These are phyloP conservation scores for Tricholauxania praeusta DNA, from an alignment of 2,888 invertebrate species.

Conservation along the genomic window DNA sequence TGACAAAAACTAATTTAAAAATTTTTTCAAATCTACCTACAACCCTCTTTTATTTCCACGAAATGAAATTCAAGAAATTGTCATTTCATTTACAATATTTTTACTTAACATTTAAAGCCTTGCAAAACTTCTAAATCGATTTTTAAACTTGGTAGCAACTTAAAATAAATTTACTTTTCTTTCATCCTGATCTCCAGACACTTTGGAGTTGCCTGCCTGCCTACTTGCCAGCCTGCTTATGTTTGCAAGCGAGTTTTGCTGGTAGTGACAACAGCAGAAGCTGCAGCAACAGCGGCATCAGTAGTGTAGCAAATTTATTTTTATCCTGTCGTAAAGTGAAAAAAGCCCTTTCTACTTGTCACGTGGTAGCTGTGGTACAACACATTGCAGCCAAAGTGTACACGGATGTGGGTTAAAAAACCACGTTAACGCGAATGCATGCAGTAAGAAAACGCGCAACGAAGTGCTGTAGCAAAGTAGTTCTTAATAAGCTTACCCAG, in stretches of 20 bases:
- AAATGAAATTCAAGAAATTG: no score
- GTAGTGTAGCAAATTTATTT: constrained; percentile 26
- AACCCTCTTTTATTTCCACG: no score
- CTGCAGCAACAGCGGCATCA: background rate
- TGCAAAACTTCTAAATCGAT: no score
- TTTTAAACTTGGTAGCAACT: no score
- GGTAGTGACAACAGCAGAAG: background rate
- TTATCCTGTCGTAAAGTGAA: constrained; percentile 17
- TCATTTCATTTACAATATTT: no score
- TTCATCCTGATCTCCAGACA: no score
- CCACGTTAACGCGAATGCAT: background rate
- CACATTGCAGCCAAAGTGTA: background rate
- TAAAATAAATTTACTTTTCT: no score
- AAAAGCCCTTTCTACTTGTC: constrained; percentile 26
- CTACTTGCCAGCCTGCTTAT: background rate
- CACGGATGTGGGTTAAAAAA: background rate
- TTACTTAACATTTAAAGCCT: no score
- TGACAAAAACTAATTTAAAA: no score
- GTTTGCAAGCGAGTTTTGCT: background rate
- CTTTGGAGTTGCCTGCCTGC: background rate
- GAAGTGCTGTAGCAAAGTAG: constrained; percentile 6
- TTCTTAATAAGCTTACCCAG: constrained; percentile 31
- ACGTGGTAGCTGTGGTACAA: constrained; percentile 27
- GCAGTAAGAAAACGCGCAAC: background rate
- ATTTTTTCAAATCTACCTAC: no score